Base-by-base conservation (phyloP, 1,140 invertebrate genomes). In the Pseudomyrmex sp. region DNA sequence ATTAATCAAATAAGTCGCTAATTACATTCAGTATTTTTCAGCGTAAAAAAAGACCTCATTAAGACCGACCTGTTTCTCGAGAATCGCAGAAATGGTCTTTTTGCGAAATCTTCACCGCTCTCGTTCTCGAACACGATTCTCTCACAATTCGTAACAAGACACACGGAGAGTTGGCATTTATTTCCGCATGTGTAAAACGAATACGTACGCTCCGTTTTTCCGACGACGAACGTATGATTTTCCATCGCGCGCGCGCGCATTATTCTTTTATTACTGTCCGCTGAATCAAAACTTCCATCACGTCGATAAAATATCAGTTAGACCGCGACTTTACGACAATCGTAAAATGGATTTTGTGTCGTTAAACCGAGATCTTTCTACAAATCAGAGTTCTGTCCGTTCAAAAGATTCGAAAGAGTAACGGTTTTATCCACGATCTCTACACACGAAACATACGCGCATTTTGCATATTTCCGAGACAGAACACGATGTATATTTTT, bases 301-400 rank as follows among this genome's bases (percentile, higher is more conserved):
- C 48, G 23, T 61, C 52, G 77, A 82, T 88, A 88, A 88, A 86
- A 76, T 82, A 86, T 88, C 77, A 79, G 66, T 82, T 82, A 69
- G 68, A 65, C 65, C 44, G 54, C 54, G 35, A 70, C 58, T 89
- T 89, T 89, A 88, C 62, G 84, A 76, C 75, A 68, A 58, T 77
- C 88, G 61, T 88, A 89, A 89, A 88, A 59, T 56, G 44, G 73
- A 15, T 56, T 86, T 89, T 46, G 44, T 58, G 59, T 59, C 79
- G 79, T 48, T 46, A 75, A 63, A 52, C 9, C 50, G n/a, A 56
- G 4, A 15, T 62, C 26, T 52, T 75, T 35, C 35, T 35, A 35
- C 13, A 9, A 54, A 18, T 44, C 15, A 58, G 79, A 75, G 44
- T 75, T 54, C 48, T 52, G 12, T 35, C 18, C 12, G 15, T 35